Percentiles rank a stretch among this genome's conserved stretches.
phyloP scores from a whole-genome alignment of 2,797 vertebrate genomes.

The Micrastur ruficollis region DNA sequence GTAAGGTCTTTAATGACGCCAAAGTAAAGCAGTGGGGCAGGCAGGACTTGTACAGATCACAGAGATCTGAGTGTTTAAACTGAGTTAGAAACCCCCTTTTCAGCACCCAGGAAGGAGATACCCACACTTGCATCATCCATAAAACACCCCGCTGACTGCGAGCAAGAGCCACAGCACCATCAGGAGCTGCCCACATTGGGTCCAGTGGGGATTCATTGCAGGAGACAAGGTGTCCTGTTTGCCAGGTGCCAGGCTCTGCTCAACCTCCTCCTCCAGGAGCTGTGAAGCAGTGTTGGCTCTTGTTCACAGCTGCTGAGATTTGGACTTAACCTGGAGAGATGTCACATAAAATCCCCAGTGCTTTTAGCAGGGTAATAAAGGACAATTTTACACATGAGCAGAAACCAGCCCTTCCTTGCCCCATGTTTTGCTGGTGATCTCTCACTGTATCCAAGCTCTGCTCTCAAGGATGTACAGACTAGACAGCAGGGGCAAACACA shows the following conservation, averaged over 20 bases:
- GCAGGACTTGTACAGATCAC: background rate
- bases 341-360: background rate
- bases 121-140: background rate
- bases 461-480: background rate
- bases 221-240: background rate
- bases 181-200: background rate
- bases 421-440: background rate
- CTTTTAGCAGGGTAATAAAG: background rate
- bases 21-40: background rate
- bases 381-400: background rate
- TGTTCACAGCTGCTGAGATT: background rate
- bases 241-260: background rate
- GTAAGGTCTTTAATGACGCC: background rate
- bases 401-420: background rate
- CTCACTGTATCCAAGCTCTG: background rate
- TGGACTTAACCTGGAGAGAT: background rate
- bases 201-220: background rate
- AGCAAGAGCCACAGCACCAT: background rate
- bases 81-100: background rate
- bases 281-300: background rate
- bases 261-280: background rate
- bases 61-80: background rate
- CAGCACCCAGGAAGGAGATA: background rate
- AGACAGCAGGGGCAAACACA: background rate
- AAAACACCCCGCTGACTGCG: background rate